A percentile compares a stretch with the other conserved stretches of the same genome.
Evolutionary conservation across 2,888 invertebrate genomes (phyloP).

Genomic region (Argyresthia albistria): DNA sequence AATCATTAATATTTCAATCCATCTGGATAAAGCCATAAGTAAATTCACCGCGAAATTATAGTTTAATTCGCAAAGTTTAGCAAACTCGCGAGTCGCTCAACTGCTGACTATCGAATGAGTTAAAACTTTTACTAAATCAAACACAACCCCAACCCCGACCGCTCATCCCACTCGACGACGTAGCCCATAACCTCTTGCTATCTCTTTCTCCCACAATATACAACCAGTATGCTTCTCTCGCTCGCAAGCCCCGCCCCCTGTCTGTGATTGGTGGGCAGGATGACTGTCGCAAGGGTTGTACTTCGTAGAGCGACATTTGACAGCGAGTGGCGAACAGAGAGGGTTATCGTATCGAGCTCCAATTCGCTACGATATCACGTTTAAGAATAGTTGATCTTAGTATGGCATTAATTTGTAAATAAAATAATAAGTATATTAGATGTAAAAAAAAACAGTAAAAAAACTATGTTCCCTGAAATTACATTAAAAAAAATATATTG

Average conservation of each 20-base stretch:
- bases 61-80: neutral
- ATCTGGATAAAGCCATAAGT: neutral
- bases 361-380: too few species aligned
- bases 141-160: constrained; percentile 12
- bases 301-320: too few species aligned
- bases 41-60: neutral
- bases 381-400: too few species aligned
- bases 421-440: too few species aligned
- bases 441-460: too few species aligned
- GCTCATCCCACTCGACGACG: constrained; percentile 24
- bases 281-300: neutral
- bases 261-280: constrained; percentile 24
- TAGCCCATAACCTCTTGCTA: constrained; percentile 11
- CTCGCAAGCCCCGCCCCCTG: constrained; percentile 29
- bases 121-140: constrained; percentile 17
- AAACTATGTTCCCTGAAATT: too few species aligned
- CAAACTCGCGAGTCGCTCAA: neutral
- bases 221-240: constrained; percentile 16
- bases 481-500: too few species aligned
- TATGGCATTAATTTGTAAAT: too few species aligned
- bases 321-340: too few species aligned
- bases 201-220: constrained; percentile 16
- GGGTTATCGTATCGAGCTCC: too few species aligned
- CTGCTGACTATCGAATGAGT: neutral
- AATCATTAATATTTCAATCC: neutral